phyloP scores from a whole-genome alignment of 2,888 invertebrate species.

The Cheilosia variabilis region DNA sequence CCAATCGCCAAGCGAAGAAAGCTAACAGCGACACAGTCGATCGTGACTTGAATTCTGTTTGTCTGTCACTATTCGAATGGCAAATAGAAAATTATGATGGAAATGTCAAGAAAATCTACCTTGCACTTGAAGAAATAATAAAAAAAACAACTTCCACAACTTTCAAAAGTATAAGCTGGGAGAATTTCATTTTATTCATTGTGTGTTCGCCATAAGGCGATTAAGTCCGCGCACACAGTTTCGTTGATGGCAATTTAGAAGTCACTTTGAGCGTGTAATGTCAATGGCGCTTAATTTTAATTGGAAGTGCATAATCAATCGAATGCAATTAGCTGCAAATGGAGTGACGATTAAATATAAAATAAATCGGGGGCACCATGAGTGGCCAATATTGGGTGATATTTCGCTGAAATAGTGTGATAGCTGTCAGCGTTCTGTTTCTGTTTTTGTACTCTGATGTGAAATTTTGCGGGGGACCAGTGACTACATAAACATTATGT shows the following conservation, averaged over 20 bases:
- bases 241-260: constrained; percentile 7
- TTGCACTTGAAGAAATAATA: constrained; percentile 28
- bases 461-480: no score
- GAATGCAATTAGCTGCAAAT: constrained; percentile 42
- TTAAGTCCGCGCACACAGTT: constrained; percentile 19
- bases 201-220: constrained; percentile 51
- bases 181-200: constrained; percentile 33
- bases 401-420: background rate
- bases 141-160: constrained; percentile 1
- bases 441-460: no score
- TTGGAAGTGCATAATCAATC: constrained; percentile 25
- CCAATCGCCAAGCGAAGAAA: constrained; percentile 50
- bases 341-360: background rate
- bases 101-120: constrained; percentile 19
- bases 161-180: constrained; percentile 25
- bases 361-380: background rate
- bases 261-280: constrained; percentile 29
- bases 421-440: constrained; percentile 5
- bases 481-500: no score
- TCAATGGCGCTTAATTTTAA: constrained; percentile 37
- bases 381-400: background rate
- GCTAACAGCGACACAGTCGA: constrained; percentile 25
- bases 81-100: constrained; percentile 52
- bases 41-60: constrained; percentile 62
- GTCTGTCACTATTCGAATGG: constrained; percentile 47